These are phyloP conservation scores for Strongylocentrotus purpuratus DNA, from an alignment of 35 echinoderm and acorn worm species.

Conservation along the genomic window DNA sequence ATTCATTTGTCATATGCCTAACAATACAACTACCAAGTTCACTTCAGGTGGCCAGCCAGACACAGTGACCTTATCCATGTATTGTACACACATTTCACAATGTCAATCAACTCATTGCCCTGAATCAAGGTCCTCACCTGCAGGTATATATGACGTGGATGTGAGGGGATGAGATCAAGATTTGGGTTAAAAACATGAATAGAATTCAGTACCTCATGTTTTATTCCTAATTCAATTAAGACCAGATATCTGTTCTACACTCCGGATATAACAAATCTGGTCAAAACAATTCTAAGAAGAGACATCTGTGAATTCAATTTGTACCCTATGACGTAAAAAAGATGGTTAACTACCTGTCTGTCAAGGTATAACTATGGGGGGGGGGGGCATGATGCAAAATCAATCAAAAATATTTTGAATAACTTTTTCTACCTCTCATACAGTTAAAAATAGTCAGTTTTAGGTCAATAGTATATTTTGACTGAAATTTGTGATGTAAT, in stretches of 20 bases:
- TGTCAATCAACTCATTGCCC: background rate
- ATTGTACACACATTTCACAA: background rate
- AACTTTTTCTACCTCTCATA: background rate
- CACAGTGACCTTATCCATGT: background rate
- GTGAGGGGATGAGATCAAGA: background rate
- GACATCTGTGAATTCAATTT: constrained; percentile 12
- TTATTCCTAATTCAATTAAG: background rate
- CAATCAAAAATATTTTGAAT: background rate
- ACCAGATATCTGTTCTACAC: background rate
- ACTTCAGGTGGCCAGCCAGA: background rate
- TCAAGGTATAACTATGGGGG: background rate
- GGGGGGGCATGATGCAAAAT: background rate
- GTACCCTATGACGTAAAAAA: background rate
- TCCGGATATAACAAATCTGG: background rate
- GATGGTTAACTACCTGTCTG: background rate
- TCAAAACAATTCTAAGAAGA: constrained; percentile 19
- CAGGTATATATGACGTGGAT: background rate
- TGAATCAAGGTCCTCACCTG: background rate
- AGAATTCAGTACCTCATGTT: constrained; percentile 10
- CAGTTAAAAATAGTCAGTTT: too few species aligned
- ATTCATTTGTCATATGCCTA: background rate
- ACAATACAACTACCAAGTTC: background rate
- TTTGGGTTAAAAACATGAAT: background rate
- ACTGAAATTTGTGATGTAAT: too few species aligned
- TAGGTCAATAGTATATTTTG: too few species aligned